A percentile compares a stretch with the other conserved stretches of the same genome.
Conservation (phyloP, 2,888 invertebrate species). For the Drosophila neotestacea region DNA sequence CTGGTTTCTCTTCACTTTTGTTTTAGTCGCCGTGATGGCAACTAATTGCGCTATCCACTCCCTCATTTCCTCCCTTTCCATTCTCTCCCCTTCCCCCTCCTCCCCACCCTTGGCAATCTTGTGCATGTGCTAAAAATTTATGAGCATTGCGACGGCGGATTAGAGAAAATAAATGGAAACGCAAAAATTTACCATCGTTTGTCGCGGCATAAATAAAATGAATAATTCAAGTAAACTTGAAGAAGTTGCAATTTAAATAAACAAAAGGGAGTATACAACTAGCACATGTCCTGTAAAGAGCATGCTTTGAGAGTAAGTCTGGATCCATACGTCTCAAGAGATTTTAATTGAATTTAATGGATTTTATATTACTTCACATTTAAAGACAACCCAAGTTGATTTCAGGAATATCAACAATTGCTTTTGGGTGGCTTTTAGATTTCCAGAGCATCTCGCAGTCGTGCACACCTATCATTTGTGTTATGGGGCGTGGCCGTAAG, state of each 20-base stretch:
- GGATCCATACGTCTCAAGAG: too few species aligned
- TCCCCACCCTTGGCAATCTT: slow-evolving; percentile 9
- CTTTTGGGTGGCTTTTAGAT: too few species aligned
- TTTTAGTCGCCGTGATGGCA: slow-evolving; percentile 53
- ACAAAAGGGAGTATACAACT: background rate
- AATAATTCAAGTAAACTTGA: slow-evolving; percentile 60
- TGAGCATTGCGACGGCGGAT: slow-evolving; percentile 60
- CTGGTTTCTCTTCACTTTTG: background rate
- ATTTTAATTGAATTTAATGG: too few species aligned
- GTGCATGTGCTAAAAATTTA: slow-evolving; percentile 66
- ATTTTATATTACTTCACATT: too few species aligned
- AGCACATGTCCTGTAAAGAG: background rate
- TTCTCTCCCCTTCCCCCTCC: background rate
- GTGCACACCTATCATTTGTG: background rate
- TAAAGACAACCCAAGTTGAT: too few species aligned
- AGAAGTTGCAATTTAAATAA: slow-evolving; percentile 32
- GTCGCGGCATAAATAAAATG: slow-evolving; percentile 61
- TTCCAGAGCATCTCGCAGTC: slow-evolving; percentile 3
- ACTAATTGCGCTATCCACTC: slow-evolving; percentile 61
- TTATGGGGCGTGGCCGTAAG: slow-evolving; percentile 17
- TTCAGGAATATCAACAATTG: too few species aligned
- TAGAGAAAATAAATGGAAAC: slow-evolving; percentile 28
- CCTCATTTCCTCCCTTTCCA: background rate
- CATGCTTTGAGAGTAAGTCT: too few species aligned
- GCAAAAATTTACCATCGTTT: slow-evolving; percentile 48